These are phyloP conservation scores for Spisula solida DNA, from an alignment of 2,888 invertebrate genomes.

Conservation along the genomic window DNA sequence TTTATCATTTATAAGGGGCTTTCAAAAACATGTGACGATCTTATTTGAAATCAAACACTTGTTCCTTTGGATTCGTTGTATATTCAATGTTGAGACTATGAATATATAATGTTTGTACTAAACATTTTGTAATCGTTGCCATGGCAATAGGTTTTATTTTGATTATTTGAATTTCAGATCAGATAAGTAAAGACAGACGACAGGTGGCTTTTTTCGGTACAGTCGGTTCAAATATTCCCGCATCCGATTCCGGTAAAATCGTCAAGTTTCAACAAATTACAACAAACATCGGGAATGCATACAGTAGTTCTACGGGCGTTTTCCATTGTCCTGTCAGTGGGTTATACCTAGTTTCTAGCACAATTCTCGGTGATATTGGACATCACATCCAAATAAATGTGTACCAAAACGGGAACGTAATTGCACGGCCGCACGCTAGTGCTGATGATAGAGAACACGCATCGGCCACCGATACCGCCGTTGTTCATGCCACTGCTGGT, in stretches of 20 bases:
- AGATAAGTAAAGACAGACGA: not conserved
- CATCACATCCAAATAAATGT: not conserved
- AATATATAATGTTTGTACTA: too few relatives aligned
- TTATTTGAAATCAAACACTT: not conserved
- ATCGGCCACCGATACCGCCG: not conserved
- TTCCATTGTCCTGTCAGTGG: conserved; percentile 23
- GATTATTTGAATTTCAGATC: too few relatives aligned
- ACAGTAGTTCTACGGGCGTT: too few relatives aligned
- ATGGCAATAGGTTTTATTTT: too few relatives aligned
- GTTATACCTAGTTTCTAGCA: conserved; percentile 8
- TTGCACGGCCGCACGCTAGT: conserved; percentile 4
- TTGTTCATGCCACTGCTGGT: conserved; percentile 13
- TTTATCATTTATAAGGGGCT: too few relatives aligned
- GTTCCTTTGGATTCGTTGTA: too few relatives aligned
- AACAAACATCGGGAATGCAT: conserved; percentile 28
- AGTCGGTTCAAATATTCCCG: not conserved
- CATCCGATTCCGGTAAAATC: not conserved
- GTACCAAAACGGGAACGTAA: not conserved
- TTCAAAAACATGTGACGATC: too few relatives aligned
- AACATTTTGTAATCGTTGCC: too few relatives aligned
- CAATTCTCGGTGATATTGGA: not conserved
- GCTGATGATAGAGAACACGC: not conserved
- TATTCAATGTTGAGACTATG: too few relatives aligned
- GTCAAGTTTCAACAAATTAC: conserved; percentile 13
- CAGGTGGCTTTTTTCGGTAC: conserved; percentile 24